A percentile compares a stretch with the other conserved stretches of the same genome.
These are phyloP conservation scores for Drosophila antonietae DNA, from an alignment of 2,888 invertebrate species.

Conservation along the genomic window DNA sequence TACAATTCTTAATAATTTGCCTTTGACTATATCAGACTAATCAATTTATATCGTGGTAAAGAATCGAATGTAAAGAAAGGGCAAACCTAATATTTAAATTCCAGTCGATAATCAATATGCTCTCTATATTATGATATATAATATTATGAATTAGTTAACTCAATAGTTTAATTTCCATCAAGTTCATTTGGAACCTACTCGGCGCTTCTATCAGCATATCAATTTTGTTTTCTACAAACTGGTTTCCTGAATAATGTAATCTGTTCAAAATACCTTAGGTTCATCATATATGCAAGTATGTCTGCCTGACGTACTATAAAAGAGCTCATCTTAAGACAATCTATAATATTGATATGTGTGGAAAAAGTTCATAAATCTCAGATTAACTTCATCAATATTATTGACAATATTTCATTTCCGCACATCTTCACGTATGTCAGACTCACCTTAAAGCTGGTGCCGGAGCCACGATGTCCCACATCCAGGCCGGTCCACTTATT, in stretches of 20 bases:
- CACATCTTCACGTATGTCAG: background rate
- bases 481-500: conserved; percentile 94
- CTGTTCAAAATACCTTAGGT: conserved; percentile 38
- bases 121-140: no score
- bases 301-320: conserved; percentile 20
- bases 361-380: conserved; percentile 25
- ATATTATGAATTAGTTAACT: no score
- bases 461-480: conserved; percentile 97
- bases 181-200: background rate
- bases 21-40: background rate
- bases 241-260: conserved; percentile 25
- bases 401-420: background rate
- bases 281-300: conserved; percentile 20
- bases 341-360: conserved; percentile 31
- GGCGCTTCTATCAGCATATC: background rate
- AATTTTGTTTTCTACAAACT: background rate
- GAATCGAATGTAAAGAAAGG: no score
- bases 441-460: conserved; percentile 91
- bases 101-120: no score
- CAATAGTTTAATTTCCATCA: no score
- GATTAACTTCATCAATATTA: background rate
- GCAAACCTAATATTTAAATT: no score
- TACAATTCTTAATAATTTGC: background rate
- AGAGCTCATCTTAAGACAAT: conserved; percentile 23
- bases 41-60: no score